These are phyloP conservation scores for Smutsia gigantea DNA, from an alignment of 2,797 vertebrate genomes.

Conservation along the genomic window DNA sequence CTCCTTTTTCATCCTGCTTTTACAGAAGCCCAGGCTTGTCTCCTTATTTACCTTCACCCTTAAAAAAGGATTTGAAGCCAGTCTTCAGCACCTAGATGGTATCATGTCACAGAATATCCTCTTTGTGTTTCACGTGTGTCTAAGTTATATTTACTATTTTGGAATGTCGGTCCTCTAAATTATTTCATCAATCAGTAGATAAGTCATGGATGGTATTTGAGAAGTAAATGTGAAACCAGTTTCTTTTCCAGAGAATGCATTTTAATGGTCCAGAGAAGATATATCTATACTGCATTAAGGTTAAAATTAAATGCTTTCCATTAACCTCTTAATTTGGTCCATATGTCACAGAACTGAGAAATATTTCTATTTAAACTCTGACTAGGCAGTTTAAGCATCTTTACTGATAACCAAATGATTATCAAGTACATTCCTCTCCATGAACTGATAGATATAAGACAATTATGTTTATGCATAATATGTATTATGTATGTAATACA, in stretches of 20 bases:
- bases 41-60: neutral
- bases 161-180: neutral
- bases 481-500: neutral
- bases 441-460: neutral
- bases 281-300: neutral
- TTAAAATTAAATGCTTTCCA: slow-evolving; percentile 54
- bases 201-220: neutral
- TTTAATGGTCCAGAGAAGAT: slow-evolving; percentile 10
- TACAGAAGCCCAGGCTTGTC: neutral
- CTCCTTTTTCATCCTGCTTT: neutral
- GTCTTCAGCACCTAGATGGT: neutral
- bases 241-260: slow-evolving; percentile 19
- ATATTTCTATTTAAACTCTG: slow-evolving; percentile 29
- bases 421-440: neutral
- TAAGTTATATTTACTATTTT: neutral
- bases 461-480: neutral
- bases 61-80: neutral
- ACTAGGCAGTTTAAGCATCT: neutral
- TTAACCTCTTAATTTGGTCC: slow-evolving; percentile 43
- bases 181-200: neutral
- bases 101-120: neutral
- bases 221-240: neutral
- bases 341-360: neutral
- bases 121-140: neutral
- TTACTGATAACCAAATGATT: slow-evolving; percentile 28